A percentile compares a stretch with the other conserved stretches of the same genome.
Conservation (phyloP, 53 echinoderm and acorn worm genomes). For the Zoroaster sp. region DNA sequence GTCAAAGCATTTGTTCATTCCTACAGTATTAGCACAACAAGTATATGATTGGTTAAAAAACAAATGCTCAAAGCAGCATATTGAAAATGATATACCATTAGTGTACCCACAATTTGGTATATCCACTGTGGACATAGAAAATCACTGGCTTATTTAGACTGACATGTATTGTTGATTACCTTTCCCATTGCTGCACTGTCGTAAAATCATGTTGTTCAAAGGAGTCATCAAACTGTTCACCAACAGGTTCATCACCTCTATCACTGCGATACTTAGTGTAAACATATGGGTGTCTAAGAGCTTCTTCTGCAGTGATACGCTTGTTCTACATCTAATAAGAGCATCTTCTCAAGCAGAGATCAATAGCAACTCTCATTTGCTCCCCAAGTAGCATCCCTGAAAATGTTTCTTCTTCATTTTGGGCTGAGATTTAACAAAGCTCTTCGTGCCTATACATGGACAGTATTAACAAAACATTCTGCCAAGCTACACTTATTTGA, state of each 20-base stretch:
- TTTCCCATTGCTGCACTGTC: slow-evolving; percentile 72
- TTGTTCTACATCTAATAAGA: slow-evolving; percentile 79
- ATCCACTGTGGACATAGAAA: no score
- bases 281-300: slow-evolving; percentile 82
- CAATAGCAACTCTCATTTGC: slow-evolving; percentile 77
- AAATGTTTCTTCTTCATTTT: slow-evolving; percentile 65
- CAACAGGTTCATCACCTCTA: slow-evolving; percentile 83
- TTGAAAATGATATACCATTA: no score
- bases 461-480: no score
- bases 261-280: slow-evolving; percentile 87
- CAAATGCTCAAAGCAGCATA: no score
- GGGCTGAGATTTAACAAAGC: slow-evolving; percentile 64
- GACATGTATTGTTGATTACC: no score
- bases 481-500: no score
- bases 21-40: no score
- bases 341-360: slow-evolving; percentile 88
- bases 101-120: no score
- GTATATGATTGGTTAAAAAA: no score
- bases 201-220: slow-evolving; percentile 77
- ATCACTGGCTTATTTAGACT: no score
- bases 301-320: slow-evolving; percentile 77
- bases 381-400: slow-evolving; percentile 61
- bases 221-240: slow-evolving; percentile 78
- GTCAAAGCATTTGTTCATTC: no score
- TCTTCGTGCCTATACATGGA: slow-evolving; percentile 86